A percentile compares a stretch with the other conserved stretches of the same genome.
phyloP scores from a whole-genome alignment of 2,113 vertebrate genomes.

The Bufo bufo region DNA sequence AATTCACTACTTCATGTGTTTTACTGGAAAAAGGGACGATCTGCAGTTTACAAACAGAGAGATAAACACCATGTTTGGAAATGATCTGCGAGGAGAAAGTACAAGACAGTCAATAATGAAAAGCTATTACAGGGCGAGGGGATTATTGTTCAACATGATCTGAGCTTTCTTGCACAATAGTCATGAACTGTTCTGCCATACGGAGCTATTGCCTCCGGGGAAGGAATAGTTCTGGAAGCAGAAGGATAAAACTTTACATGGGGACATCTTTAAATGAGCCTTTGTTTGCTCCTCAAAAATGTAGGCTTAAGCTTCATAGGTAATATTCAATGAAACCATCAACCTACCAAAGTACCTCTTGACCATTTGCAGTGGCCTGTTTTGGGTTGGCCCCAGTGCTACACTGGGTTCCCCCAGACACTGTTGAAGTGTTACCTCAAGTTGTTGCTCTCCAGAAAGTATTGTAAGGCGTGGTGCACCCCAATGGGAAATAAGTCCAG shows the following conservation, averaged over 20 bases:
- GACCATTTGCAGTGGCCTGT: not conserved
- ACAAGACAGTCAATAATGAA: constrained; percentile 25
- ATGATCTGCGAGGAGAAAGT: constrained; percentile 18
- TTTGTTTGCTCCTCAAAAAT: not conserved
- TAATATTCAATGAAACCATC: not conserved
- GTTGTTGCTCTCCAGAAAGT: too few species aligned
- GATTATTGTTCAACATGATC: not conserved
- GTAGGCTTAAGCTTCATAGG: too few species aligned
- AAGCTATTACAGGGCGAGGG: constrained; percentile 5
- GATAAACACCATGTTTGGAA: constrained; percentile 39
- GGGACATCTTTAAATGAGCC: not conserved
- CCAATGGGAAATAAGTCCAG: too few species aligned
- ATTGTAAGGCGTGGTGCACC: too few species aligned
- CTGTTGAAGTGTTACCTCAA: too few species aligned
- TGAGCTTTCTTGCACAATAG: not conserved
- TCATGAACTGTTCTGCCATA: constrained; percentile 1
- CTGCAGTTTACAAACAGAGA: constrained; percentile 53
- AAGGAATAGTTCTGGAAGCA: not conserved
- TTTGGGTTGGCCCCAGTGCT: too few species aligned
- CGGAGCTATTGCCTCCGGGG: not conserved
- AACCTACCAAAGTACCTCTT: too few species aligned
- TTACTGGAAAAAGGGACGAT: constrained; percentile 43
- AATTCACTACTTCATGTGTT: constrained; percentile 39
- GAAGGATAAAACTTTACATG: not conserved
- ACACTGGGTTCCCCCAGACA: too few species aligned